Base-by-base conservation (phyloP, 1,140 invertebrate genomes). In the Helicoverpa armigera region DNA sequence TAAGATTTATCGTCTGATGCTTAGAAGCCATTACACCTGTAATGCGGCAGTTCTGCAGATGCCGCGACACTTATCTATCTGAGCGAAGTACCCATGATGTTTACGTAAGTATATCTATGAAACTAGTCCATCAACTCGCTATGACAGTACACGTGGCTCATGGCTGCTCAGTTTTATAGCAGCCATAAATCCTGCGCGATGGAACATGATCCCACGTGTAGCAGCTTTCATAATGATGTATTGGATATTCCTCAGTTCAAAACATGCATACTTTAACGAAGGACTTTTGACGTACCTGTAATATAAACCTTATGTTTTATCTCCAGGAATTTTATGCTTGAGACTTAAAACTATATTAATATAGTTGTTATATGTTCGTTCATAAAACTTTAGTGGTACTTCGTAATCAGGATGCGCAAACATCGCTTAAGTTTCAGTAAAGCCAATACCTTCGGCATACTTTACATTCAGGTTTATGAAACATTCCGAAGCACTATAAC, bases 171-270 rank as follows among this genome's bases (percentile, higher is more conserved):
- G 23, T 72, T 72, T 72, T 72, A 72, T 23, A 50, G 23, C 18
- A 14, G 18, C 53, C 69, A 72, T 72, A 72, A 72, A 72, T 72
- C 69, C 69, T 31, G 65, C 11, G 14, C n/a, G 12, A 23, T 14
- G 1, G 23, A 14, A 54, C 67, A 16, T n/a, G 48, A 72, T 72
- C 69, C 18, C 53, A 29, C 63, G 50, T 31, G 23, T 54, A 18
- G 48, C 18, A 29, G 67, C 10, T 51, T 54, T 13, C 29, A 14
- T 72, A 54, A 72, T 72, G 69, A 72, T 72, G 69, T 72, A 69
- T 50, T 69, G 65, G 63, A 11, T 48, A 18, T 35, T 10, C n/a
- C 16, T 43, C 43, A n/a, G 16, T 50, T 18, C 18, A 13, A 29
- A 43, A 69, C 50, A 23, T 50, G 18, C 16, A 58, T 9, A 9